phyloP scores from a whole-genome alignment of 2,888 invertebrate species.

The Miltochrista miniata region DNA sequence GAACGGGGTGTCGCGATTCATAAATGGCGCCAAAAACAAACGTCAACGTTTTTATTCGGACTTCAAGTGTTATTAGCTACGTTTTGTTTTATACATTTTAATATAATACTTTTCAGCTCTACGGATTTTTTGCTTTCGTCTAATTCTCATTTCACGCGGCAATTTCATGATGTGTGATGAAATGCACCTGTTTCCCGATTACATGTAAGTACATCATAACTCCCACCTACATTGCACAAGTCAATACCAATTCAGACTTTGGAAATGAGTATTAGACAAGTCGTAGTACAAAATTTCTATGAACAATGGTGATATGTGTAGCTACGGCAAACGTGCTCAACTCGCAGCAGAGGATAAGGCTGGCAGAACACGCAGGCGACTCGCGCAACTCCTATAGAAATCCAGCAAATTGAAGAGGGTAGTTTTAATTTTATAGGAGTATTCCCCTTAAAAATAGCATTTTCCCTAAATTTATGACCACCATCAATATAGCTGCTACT shows the following conservation, averaged over 20 bases:
- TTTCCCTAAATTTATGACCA: no score
- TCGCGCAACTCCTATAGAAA: no score
- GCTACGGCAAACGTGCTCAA: slow-evolving; percentile 27
- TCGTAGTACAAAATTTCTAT: slow-evolving; percentile 9
- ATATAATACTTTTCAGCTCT: background rate
- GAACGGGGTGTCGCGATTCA: slow-evolving; percentile 5
- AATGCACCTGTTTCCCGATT: no score
- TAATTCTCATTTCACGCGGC: background rate
- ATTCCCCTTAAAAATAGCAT: no score
- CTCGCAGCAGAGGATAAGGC: slow-evolving; percentile 13
- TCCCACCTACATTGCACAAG: background rate
- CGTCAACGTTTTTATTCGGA: slow-evolving; percentile 3
- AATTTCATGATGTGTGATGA: background rate
- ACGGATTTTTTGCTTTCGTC: background rate
- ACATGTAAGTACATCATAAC: no score
- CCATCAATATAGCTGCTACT: no score
- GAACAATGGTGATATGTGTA: slow-evolving; percentile 33
- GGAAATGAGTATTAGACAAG: slow-evolving; percentile 16
- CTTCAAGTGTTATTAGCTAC: background rate
- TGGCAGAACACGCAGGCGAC: background rate
- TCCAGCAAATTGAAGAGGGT: no score
- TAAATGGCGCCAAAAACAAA: slow-evolving; percentile 7
- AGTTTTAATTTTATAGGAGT: no score
- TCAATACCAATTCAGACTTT: background rate
- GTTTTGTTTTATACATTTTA: background rate